Percentiles rank a stretch among this genome's conserved stretches.
phyloP scores from a whole-genome alignment of 2,797 vertebrate genomes.

The Myotis findleyi region DNA sequence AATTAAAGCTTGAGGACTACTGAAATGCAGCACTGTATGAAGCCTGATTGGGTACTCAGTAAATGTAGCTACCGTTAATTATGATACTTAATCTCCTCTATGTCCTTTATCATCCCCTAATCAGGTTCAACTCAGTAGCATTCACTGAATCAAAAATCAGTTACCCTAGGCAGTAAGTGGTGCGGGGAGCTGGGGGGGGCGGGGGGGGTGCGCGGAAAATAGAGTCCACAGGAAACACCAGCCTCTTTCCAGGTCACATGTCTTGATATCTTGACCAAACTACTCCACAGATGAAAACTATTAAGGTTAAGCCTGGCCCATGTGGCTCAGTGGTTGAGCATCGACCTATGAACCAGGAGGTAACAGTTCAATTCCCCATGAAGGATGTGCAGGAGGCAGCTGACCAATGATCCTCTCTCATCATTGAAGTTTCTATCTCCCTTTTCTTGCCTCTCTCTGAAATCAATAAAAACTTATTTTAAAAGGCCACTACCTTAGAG shows the following conservation, averaged over 20 bases:
- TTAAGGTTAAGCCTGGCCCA: not conserved
- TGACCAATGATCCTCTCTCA: too few relatives aligned
- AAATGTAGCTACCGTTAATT: not conserved
- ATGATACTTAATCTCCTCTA: conserved; percentile 15
- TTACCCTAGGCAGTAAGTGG: not conserved
- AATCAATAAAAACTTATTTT: too few relatives aligned
- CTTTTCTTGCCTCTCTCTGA: too few relatives aligned
- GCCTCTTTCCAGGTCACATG: not conserved
- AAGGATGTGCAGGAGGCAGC: too few relatives aligned
- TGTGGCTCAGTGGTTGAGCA: too few relatives aligned
- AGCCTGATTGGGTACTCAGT: not conserved
- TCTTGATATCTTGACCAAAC: not conserved
- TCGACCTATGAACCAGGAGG: too few relatives aligned
- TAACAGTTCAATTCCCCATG: too few relatives aligned
- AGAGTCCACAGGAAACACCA: not conserved
- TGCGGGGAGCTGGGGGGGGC: too few relatives aligned
- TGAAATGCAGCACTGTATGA: not conserved
- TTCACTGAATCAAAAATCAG: not conserved
- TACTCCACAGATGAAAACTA: not conserved
- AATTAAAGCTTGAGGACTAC: not conserved
- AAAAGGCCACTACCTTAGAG: not conserved
- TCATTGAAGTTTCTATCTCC: too few relatives aligned
- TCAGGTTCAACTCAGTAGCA: conserved; percentile 21
- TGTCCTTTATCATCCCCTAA: not conserved
- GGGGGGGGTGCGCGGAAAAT: too few relatives aligned